Evolutionary conservation across 2,113 vertebrate genomes (phyloP).

Genomic region (Rhizomys pruinosus): DNA sequence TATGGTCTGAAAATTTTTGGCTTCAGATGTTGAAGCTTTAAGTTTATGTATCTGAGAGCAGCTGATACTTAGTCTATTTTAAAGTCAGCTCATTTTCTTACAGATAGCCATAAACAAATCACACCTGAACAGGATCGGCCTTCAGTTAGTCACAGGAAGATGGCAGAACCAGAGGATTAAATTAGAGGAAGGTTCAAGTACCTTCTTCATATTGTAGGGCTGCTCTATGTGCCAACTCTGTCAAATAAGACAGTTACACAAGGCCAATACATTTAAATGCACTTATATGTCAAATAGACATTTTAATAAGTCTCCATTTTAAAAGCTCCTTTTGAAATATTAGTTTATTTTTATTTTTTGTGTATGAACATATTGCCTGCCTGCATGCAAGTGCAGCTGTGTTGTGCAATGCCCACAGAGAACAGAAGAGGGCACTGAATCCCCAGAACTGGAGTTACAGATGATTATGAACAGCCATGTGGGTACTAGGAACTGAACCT

Average conservation of each 20-base stretch:
- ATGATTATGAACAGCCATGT: no score
- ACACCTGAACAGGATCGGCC: neutral
- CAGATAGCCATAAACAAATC: neutral
- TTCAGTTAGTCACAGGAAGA: neutral
- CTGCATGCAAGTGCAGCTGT: no score
- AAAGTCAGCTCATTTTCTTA: slow-evolving; percentile 32
- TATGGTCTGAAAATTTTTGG: neutral
- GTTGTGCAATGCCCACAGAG: no score
- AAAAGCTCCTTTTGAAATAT: slow-evolving; percentile 14
- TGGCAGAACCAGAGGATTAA: neutral
- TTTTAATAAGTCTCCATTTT: slow-evolving; percentile 32
- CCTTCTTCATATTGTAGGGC: neutral
- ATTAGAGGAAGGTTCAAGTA: neutral
- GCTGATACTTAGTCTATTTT: slow-evolving; percentile 35
- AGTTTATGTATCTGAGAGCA: neutral
- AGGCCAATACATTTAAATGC: neutral
- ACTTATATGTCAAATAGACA: slow-evolving; percentile 5
- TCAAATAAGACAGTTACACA: neutral
- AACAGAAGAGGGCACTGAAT: no score
- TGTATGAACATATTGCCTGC: no score
- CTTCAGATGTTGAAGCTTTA: neutral
- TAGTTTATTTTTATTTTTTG: no score
- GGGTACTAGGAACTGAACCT: no score
- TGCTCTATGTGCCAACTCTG: neutral
- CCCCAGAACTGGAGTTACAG: no score